Evolutionary conservation across 92 coral and sea anemone species (phyloP).

Genomic region (Phenganax subtilis): DNA sequence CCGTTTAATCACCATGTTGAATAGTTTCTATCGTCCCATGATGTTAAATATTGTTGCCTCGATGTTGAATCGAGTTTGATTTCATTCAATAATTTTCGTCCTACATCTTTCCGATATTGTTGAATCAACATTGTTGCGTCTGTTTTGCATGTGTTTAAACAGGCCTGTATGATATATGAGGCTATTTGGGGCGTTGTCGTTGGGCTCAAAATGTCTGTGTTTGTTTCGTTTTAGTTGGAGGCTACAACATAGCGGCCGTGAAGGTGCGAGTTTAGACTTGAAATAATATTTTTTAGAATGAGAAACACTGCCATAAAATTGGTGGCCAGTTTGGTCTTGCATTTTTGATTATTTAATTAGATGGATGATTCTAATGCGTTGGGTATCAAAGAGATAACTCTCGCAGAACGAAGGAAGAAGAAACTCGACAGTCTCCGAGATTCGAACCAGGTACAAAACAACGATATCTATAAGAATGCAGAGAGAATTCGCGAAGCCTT

Average conservation of each 20-base stretch:
- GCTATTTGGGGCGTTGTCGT: too few relatives aligned
- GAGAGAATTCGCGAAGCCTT: too few relatives aligned
- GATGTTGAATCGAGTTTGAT: neutral
- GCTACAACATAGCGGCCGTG: conserved; percentile 73
- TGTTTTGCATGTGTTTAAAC: neutral
- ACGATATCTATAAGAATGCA: neutral
- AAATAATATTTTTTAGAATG: neutral
- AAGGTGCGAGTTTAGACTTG: conserved; percentile 52
- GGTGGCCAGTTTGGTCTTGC: neutral
- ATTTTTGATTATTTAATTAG: conserved; percentile 31
- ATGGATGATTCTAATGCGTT: conserved; percentile 63
- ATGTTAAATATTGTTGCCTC: too few relatives aligned
- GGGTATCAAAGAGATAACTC: conserved; percentile 61
- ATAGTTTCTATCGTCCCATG: too few relatives aligned
- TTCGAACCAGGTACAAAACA: neutral
- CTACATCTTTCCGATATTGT: too few relatives aligned
- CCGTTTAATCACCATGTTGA: too few relatives aligned
- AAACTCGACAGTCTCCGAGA: conserved; percentile 2
- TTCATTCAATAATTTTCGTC: too few relatives aligned
- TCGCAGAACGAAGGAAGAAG: conserved; percentile 60
- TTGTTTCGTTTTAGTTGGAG: conserved; percentile 64
- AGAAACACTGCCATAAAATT: neutral
- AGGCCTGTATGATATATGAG: neutral
- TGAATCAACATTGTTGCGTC: too few relatives aligned
- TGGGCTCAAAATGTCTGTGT: neutral